Conservation (phyloP, 2,888 invertebrate genomes). For the Girardia tigrina region DNA sequence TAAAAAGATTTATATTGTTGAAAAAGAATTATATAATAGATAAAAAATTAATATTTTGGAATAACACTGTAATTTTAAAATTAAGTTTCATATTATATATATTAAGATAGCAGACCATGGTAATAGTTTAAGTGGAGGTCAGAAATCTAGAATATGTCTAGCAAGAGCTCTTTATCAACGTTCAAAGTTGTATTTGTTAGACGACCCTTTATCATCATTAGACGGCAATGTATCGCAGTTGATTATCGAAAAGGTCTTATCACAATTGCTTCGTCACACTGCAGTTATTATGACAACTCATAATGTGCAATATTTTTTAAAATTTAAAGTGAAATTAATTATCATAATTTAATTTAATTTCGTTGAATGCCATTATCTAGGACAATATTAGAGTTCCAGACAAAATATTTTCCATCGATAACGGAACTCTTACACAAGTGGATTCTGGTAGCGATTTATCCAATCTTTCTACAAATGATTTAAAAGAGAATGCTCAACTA, state of each 20-base stretch:
- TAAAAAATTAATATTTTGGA: too few species aligned
- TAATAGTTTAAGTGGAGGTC: constrained; percentile 69
- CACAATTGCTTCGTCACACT: neutral
- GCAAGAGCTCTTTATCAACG: constrained; percentile 63
- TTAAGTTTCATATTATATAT: too few species aligned
- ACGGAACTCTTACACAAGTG: neutral
- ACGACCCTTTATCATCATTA: constrained; percentile 72
- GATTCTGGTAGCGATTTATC: too few species aligned
- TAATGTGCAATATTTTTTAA: neutral
- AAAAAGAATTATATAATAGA: too few species aligned
- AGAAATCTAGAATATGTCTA: constrained; percentile 62
- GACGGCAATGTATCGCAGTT: neutral
- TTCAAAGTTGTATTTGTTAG: constrained; percentile 67
- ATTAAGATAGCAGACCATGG: neutral
- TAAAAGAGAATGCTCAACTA: neutral
- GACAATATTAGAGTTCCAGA: neutral
- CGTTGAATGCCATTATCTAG: neutral
- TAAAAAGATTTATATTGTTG: too few species aligned
- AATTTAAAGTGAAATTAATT: neutral
- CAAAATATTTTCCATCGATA: neutral
- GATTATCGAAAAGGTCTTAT: neutral
- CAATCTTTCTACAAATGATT: neutral
- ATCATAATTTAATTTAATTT: neutral
- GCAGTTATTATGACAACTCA: neutral
- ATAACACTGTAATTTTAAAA: too few species aligned